Conservation (phyloP, 2,113 vertebrate genomes). For the Colinus virginianus region DNA sequence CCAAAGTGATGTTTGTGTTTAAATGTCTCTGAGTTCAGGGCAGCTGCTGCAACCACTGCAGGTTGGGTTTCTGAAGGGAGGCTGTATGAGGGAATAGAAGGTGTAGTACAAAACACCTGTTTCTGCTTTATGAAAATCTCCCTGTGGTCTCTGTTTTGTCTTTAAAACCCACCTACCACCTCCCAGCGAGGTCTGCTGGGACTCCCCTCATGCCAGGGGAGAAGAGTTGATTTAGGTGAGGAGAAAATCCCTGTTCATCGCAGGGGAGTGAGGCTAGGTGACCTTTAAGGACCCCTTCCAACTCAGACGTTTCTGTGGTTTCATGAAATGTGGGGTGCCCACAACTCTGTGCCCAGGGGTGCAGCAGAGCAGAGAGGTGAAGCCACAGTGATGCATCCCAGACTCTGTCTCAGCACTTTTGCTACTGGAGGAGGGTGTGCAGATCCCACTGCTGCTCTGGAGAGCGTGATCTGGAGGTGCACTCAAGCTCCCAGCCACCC, state of each 20-base stretch:
- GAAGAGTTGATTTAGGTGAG: fast-evolving
- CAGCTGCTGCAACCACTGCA: background rate
- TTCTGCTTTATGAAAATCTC: background rate
- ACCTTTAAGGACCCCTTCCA: no score
- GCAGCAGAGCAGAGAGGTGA: background rate
- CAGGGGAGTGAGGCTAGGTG: no score
- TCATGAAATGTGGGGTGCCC: fast-evolving
- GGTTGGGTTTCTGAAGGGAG: background rate
- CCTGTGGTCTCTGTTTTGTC: background rate
- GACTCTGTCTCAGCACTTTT: background rate
- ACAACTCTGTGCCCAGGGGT: background rate
- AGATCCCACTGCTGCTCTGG: background rate
- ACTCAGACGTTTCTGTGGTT: no score
- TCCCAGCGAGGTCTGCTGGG: slow-evolving; percentile 9
- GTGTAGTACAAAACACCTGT: background rate
- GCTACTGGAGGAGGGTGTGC: background rate
- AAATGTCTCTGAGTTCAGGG: background rate
- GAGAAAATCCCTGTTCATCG: no score
- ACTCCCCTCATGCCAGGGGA: fast-evolving
- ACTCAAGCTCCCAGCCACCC: background rate
- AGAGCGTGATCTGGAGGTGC: fast-evolving
- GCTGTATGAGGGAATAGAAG: fast-evolving
- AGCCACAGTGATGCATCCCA: fast-evolving
- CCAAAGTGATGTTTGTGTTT: background rate
- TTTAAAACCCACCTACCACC: background rate